Evolutionary conservation across 2,797 vertebrate species (phyloP).

Genomic region (Erethizon dorsatum): DNA sequence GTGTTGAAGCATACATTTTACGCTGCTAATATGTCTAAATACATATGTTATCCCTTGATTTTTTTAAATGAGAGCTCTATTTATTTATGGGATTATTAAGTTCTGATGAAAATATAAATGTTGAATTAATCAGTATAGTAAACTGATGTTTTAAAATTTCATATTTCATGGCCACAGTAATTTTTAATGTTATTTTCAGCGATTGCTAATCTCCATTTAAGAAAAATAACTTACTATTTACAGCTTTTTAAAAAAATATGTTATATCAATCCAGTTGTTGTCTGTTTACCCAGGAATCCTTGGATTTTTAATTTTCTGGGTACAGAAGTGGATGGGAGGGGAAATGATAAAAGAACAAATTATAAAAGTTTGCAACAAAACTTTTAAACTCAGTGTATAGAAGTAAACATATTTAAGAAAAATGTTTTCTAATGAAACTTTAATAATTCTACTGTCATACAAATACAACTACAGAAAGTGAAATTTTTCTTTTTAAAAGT

Average conservation of each 20-base stretch:
- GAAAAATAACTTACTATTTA: constrained; percentile 73
- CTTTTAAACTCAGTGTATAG: constrained; percentile 75
- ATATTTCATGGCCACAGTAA: constrained; percentile 81
- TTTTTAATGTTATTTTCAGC: constrained; percentile 82
- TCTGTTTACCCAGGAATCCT: constrained; percentile 73
- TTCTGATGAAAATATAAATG: constrained; percentile 83
- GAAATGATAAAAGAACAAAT: constrained; percentile 68
- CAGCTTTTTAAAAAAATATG: constrained; percentile 75
- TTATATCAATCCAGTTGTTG: constrained; percentile 71
- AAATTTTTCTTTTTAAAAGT: constrained; percentile 28
- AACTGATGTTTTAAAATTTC: constrained; percentile 84
- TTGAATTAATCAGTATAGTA: constrained; percentile 84
- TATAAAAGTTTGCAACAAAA: constrained; percentile 70
- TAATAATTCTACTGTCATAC: constrained; percentile 64
- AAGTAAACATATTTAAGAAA: constrained; percentile 71
- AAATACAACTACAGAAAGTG: constrained; percentile 70
- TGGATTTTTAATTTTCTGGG: constrained; percentile 77
- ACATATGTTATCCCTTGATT: constrained; percentile 86
- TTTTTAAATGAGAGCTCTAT: constrained; percentile 86
- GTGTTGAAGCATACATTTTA: constrained; percentile 86
- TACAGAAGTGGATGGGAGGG: constrained; percentile 52
- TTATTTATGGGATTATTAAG: constrained; percentile 85
- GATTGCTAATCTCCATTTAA: constrained; percentile 79
- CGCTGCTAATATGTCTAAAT: constrained; percentile 84
- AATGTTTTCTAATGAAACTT: constrained; percentile 76